Evolutionary conservation across 1,140 invertebrate genomes (phyloP), one percentile per base, ranked within the genome.

Genomic region (Tetramorium simillimum): DNA sequence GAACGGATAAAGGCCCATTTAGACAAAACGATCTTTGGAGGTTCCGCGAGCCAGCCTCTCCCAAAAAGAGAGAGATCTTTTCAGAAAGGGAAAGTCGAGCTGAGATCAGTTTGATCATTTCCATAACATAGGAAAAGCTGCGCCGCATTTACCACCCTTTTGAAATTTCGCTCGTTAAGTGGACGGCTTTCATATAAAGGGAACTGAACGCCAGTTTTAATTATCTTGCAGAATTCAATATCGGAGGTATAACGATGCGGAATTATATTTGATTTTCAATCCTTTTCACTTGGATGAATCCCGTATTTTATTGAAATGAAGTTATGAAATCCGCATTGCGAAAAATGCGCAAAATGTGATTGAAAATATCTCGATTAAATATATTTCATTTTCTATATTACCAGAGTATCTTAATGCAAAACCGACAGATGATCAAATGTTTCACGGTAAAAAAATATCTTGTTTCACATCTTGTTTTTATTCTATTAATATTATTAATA

Each of bases 211-310:
- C 33, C n/a, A 46, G 12, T 70, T 81, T 69, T 81, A 81, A 81
- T 81, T 70, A 81, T 81, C 77, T 51, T 28, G 62, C 46, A 81
- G 33, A 70, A 81, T 81, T 81, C 18, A 84, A 62, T 75, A 84
- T 84, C 53, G 40, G 40, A 37, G 53, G 18, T 80, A 40, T 69
- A 53, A 70, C 62, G 62, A 69, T 37, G 62, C 46, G 56, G 40
- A 84, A 49, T 40, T 75, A 82, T 58, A 72, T 84, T 84, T 63
- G 58, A 84, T 73, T 84, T 84, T 73, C 53, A 84, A 84, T 84
- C 24, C 37, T 73, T 49, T 73, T 40, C 40, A 16, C 7, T 60
- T 49, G 40, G 21, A 58, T 21, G 43, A 60, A 60, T 37, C 80
- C 37, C 69, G 53, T 28, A 60, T 80, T 67, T 77, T 69, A 40